Base-by-base conservation (phyloP, 2,888 invertebrate genomes). In the Drosophila mettleri region DNA sequence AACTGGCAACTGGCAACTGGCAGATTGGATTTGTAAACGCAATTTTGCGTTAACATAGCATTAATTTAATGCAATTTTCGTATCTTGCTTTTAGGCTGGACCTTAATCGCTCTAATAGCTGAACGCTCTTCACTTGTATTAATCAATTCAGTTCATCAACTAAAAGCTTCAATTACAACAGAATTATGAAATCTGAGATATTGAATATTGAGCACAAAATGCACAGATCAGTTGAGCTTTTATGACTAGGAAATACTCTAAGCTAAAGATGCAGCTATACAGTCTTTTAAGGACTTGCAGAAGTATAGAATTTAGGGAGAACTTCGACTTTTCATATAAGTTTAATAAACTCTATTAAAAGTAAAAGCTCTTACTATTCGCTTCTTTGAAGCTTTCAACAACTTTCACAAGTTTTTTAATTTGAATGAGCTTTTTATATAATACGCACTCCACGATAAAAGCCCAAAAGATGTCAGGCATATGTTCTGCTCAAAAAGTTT, bases 11-110 rank as follows among this genome's bases (percentile, higher is more conserved):
- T 27, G 43, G 6, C 43, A 49, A 49, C 49, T 49, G 61, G 69
- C 82, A 80, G 74, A 82, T 82, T 85, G 80, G 75, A 85, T 82
- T 82, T 82, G 80, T 68, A 66, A 85, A 82, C 72, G 83, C 75
- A 72, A 80, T 82, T 82, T 81, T 74, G 54, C 82, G 82, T 75
- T 80, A 80, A 68, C 63, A 67, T 66, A 82, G 78, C 82, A 82
- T 85, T 80, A 85, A 85, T 75, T 85, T 85, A 85, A 85, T 85
- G 83, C 78, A 80, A 74, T 78, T 74, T 62, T 64, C 55, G 41
- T 43, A 45, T 51, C 22, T 38, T 20, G 38, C 43, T 48, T 77
- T 77, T 62, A 60, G 76, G 76, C 58, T 74, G 74, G 68, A 36
- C 74, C 74, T 33, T 27, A 45, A 46, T 33, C 29, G 27, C 16